phyloP scores from a whole-genome alignment of 2,797 vertebrate genomes.

The Tragelaphus eurycerus region DNA sequence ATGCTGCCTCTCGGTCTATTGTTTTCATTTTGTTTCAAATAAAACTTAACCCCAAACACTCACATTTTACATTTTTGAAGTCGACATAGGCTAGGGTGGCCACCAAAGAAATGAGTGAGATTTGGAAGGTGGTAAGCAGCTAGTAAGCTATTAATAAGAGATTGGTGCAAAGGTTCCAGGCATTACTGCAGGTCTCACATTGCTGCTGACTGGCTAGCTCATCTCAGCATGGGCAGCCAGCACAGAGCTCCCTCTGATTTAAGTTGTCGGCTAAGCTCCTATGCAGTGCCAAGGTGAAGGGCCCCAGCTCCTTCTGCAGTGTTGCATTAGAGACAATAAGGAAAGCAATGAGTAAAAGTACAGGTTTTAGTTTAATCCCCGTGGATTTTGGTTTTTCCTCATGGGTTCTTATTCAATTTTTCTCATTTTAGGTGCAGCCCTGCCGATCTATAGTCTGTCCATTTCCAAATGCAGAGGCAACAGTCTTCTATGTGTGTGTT shows the following conservation, averaged over 20 bases:
- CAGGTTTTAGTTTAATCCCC: background rate
- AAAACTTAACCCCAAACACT: background rate
- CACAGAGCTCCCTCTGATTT: background rate
- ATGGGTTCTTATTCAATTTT: background rate
- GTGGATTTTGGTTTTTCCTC: background rate
- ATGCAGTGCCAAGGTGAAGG: background rate
- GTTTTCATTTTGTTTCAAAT: background rate
- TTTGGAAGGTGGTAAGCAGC: background rate
- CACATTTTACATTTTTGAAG: background rate
- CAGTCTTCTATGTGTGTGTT: background rate
- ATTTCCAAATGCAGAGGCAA: background rate
- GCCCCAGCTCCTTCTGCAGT: background rate
- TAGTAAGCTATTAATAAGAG: background rate
- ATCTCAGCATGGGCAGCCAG: fast-evolving
- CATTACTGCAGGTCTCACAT: background rate
- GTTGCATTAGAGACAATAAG: background rate
- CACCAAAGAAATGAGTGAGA: background rate
- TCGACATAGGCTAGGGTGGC: fast-evolving
- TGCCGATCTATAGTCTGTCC: background rate
- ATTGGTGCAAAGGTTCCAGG: fast-evolving
- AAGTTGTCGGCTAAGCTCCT: background rate
- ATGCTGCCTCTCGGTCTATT: background rate
- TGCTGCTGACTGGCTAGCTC: background rate
- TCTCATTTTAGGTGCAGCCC: background rate
- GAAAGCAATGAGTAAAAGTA: background rate